Conservation (phyloP, 2,888 invertebrate species). For the Hydriomena furcata region DNA sequence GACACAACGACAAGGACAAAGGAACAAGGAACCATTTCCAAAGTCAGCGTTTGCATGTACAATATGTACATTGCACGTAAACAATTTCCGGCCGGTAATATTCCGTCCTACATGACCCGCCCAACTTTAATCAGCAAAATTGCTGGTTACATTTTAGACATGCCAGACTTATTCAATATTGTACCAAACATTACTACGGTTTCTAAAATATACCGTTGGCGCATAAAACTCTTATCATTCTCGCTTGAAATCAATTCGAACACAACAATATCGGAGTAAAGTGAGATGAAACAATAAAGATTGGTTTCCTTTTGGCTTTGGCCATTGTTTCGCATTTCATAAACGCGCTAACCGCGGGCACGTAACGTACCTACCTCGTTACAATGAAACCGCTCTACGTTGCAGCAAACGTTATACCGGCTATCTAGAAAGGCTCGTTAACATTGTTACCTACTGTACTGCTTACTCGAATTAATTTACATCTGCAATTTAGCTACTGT, state of each 20-base stretch:
- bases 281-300: constrained; percentile 69
- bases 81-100: constrained; percentile 51
- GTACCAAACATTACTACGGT: constrained; percentile 66
- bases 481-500: constrained; percentile 27
- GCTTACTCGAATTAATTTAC: constrained; percentile 36
- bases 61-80: too few species aligned
- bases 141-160: constrained; percentile 50
- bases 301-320: constrained; percentile 60
- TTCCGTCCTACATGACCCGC: constrained; percentile 39
- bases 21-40: constrained; percentile 54
- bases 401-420: constrained; percentile 32
- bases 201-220: constrained; percentile 64
- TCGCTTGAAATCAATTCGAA: constrained; percentile 68
- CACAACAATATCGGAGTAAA: constrained; percentile 65
- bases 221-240: constrained; percentile 71
- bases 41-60: constrained; percentile 44
- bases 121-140: constrained; percentile 46
- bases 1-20: constrained; percentile 48
- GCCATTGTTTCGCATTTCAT: constrained; percentile 70
- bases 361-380: constrained; percentile 29
- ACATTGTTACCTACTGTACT: constrained; percentile 40
- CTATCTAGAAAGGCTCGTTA: constrained; percentile 42
- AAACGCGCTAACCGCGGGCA: constrained; percentile 57
- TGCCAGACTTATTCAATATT: constrained; percentile 64
- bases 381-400: constrained; percentile 34